A percentile compares a stretch with the other conserved stretches of the same genome.
phyloP scores from a whole-genome alignment of 2,888 invertebrate genomes.

The Hydriomena furcata region DNA sequence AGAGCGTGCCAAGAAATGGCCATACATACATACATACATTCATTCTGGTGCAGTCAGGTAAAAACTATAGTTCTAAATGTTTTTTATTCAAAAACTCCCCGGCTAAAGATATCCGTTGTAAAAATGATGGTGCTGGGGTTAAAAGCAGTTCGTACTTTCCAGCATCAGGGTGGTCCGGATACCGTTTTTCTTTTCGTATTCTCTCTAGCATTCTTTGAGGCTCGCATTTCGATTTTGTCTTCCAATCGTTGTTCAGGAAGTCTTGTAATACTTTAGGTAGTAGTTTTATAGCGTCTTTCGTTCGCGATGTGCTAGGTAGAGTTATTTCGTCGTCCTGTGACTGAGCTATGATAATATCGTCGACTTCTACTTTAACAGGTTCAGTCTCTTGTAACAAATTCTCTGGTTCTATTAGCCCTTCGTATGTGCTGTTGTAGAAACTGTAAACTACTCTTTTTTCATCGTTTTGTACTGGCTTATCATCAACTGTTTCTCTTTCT shows the following conservation, averaged over 20 bases:
- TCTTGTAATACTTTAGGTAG: slow-evolving; percentile 84
- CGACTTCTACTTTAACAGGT: slow-evolving; percentile 55
- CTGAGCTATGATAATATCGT: slow-evolving; percentile 67
- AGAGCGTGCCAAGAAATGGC: too few species aligned
- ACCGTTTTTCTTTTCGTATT: slow-evolving; percentile 85
- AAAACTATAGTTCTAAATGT: slow-evolving; percentile 60
- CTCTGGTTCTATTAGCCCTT: slow-evolving; percentile 13
- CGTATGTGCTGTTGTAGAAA: slow-evolving; percentile 52
- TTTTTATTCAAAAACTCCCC: slow-evolving; percentile 88
- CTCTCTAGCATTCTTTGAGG: slow-evolving; percentile 88
- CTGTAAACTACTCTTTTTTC: slow-evolving; percentile 59
- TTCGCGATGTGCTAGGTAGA: slow-evolving; percentile 61
- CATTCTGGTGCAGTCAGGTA: too few species aligned
- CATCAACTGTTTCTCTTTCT: slow-evolving; percentile 66
- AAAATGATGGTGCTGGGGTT: slow-evolving; percentile 92
- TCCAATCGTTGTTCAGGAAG: slow-evolving; percentile 78
- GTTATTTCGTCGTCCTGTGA: slow-evolving; percentile 49
- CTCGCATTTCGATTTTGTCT: slow-evolving; percentile 85
- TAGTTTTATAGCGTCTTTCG: slow-evolving; percentile 68
- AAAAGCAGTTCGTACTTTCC: slow-evolving; percentile 87
- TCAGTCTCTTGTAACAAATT: slow-evolving; percentile 6
- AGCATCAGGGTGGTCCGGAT: slow-evolving; percentile 84
- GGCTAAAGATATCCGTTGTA: slow-evolving; percentile 89
- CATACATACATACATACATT: too few species aligned
- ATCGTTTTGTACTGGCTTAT: slow-evolving; percentile 60